A percentile compares a stretch with the other conserved stretches of the same genome.
phyloP scores from a whole-genome alignment of 2,888 invertebrate species.

The Drosophila neutralis region DNA sequence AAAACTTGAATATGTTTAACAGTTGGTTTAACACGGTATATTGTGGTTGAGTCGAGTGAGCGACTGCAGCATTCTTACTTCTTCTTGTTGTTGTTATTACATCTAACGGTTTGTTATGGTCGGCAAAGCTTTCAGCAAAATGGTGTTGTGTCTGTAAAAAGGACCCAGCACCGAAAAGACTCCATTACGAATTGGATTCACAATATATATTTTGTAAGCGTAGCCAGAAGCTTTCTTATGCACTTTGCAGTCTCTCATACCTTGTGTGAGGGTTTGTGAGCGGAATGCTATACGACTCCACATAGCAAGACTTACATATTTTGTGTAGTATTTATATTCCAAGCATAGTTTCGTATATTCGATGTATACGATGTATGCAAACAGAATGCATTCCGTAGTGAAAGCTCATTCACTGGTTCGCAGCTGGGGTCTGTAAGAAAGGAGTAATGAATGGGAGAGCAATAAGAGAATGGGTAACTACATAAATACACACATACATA shows the following conservation, averaged over 20 bases:
- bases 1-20: background rate
- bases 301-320: background rate
- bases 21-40: background rate
- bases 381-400: background rate
- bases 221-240: too few relatives aligned
- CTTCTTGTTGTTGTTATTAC: background rate
- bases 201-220: background rate
- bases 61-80: background rate
- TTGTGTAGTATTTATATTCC: too few relatives aligned
- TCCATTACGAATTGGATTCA: background rate
- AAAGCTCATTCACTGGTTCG: background rate
- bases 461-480: constrained; percentile 7
- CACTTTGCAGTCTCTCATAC: background rate
- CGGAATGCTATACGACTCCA: background rate
- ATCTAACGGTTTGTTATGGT: constrained; percentile 55
- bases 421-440: constrained; percentile 24
- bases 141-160: constrained; percentile 47
- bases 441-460: constrained; percentile 39
- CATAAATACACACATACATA: constrained; percentile 21
- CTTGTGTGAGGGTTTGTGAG: background rate
- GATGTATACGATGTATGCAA: background rate
- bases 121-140: constrained; percentile 51
- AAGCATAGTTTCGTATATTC: too few relatives aligned
- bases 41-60: background rate
- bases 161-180: background rate